Evolutionary conservation across 2,888 invertebrate genomes (phyloP).

Genomic region (Patella pellucida): DNA sequence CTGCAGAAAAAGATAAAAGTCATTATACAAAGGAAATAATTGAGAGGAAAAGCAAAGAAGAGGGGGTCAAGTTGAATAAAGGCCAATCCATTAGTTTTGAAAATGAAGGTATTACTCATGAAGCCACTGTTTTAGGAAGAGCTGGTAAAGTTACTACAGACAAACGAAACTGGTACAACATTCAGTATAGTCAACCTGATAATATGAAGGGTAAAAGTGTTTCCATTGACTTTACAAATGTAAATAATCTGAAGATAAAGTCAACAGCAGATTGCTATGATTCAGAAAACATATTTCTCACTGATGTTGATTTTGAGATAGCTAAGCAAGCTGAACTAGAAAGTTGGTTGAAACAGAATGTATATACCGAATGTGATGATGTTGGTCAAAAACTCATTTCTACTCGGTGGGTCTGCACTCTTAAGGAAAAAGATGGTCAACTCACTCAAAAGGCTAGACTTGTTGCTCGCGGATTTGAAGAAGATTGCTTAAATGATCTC

Average conservation of each 20-base stretch:
- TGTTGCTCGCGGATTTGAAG: neutral
- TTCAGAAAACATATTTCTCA: neutral
- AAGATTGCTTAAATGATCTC: neutral
- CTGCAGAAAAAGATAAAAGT: neutral
- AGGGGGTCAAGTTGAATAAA: conserved; percentile 8
- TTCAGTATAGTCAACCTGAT: conserved; percentile 16
- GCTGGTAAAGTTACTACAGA: conserved; percentile 32
- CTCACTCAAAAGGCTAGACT: neutral
- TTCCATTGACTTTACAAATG: too few relatives aligned
- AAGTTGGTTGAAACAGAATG: neutral
- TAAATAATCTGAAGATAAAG: too few relatives aligned
- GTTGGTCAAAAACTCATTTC: conserved; percentile 17
- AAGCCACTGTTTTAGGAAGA: conserved; percentile 24
- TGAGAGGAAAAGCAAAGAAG: conserved; percentile 1
- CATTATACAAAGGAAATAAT: neutral
- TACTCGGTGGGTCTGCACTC: neutral
- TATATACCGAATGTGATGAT: conserved; percentile 9
- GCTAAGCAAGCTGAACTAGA: conserved; percentile 5
- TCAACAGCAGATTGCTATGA: conserved; percentile 18
- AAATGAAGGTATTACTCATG: neutral
- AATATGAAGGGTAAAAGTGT: neutral
- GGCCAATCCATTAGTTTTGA: neutral
- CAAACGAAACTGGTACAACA: conserved; percentile 31
- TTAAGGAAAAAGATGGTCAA: neutral
- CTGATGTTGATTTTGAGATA: neutral